These are phyloP conservation scores for Gila orcuttii DNA, from an alignment of 2,113 vertebrate genomes.

Conservation along the genomic window DNA sequence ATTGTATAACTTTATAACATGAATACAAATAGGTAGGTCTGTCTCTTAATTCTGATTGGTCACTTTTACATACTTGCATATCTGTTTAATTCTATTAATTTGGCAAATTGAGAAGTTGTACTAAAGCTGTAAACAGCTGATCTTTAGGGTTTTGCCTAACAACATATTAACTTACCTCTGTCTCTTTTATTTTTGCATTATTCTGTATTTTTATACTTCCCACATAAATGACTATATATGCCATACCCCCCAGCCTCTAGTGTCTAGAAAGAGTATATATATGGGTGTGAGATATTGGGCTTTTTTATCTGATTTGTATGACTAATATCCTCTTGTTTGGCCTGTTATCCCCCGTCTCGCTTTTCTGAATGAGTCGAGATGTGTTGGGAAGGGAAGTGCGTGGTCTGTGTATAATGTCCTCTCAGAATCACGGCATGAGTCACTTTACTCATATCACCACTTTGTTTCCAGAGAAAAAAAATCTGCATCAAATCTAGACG, in stretches of 20 bases:
- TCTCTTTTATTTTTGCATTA: not conserved
- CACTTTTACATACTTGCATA: no score
- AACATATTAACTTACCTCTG: not conserved
- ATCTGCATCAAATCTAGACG: conserved; percentile 69
- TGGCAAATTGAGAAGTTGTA: no score
- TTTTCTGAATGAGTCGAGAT: conserved; percentile 39
- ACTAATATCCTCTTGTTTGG: conserved; percentile 18
- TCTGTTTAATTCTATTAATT: no score
- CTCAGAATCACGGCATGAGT: not conserved
- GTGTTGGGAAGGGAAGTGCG: not conserved
- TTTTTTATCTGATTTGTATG: not conserved
- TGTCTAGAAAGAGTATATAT: not conserved
- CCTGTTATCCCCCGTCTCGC: not conserved
- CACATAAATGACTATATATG: not conserved
- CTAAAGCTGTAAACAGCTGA: not conserved
- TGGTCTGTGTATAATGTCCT: not conserved
- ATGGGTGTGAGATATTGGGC: not conserved
- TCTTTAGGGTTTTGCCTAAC: not conserved
- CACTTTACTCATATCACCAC: conserved; percentile 18
- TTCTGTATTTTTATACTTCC: not conserved
- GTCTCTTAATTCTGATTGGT: not conserved
- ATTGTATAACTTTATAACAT: not conserved
- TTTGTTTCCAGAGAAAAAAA: conserved; percentile 75
- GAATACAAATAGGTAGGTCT: not conserved
- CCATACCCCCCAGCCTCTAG: not conserved